Conservation (phyloP, 1,140 invertebrate genomes). For the Cataglyphis hispanica region DNA sequence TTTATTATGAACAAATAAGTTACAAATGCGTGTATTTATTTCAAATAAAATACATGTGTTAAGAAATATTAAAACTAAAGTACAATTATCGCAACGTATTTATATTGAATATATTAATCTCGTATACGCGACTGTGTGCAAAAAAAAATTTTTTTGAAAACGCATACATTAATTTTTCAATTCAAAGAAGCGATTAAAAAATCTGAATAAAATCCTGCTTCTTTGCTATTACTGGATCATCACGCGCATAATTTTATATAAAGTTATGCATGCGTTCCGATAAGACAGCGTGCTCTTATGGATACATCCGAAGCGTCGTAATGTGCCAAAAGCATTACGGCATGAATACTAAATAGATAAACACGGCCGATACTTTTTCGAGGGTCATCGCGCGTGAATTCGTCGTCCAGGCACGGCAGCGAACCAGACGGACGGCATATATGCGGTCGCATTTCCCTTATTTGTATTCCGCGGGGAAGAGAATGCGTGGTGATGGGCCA, state of each 20-base stretch:
- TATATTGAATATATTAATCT: too few relatives aligned
- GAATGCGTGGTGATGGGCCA: constrained; percentile 45
- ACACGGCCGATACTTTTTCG: constrained; percentile 21
- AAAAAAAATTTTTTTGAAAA: too few relatives aligned
- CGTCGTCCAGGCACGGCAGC: constrained; percentile 27
- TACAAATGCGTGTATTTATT: too few relatives aligned
- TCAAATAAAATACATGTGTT: too few relatives aligned
- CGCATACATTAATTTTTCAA: too few relatives aligned
- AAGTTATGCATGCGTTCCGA: neutral
- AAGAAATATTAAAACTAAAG: too few relatives aligned
- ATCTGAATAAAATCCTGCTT: neutral
- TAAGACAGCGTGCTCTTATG: neutral
- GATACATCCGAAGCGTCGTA: neutral
- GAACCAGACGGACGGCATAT: constrained; percentile 54
- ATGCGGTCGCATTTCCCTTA: constrained; percentile 56
- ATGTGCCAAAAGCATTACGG: neutral
- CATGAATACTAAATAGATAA: constrained; percentile 45
- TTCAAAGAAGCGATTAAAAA: too few relatives aligned
- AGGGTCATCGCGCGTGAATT: constrained; percentile 45
- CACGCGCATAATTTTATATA: neutral
- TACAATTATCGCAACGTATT: too few relatives aligned
- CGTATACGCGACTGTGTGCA: too few relatives aligned
- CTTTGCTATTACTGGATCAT: too few relatives aligned
- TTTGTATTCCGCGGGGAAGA: constrained; percentile 72
- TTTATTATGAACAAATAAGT: too few relatives aligned